Evolutionary conservation across 2,888 invertebrate genomes (phyloP), one percentile per base, ranked within the genome.

Genomic region (Clepsis dumicolana): DNA sequence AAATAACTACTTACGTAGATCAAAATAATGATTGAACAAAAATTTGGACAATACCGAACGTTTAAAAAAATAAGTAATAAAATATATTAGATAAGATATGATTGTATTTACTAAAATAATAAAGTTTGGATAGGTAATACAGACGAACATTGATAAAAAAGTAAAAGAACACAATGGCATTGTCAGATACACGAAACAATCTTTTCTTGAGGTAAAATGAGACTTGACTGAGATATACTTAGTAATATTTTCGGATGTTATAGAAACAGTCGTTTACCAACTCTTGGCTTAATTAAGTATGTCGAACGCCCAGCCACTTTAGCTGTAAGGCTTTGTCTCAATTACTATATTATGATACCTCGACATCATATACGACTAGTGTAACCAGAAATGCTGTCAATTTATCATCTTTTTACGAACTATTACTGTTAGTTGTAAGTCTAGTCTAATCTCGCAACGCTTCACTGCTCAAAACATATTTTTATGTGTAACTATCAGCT

Each of bases 321-420:
- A 85, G 84, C 72, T 72, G 59, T 85, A 86, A 88, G 86, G 89
- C 89, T 90, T 90, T 73, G 80, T 88, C 86, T 90, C 90, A 89
- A 90, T 89, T 88, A 90, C 74, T 86, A 86, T 81, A 79, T 77
- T 83, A 74, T 83, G 63, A 63, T 68, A 68, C 68, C 68, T 68
- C 68, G 63, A 84, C 82, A 84, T 79, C 77, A 83, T 85, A 85
- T 84, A 85, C 84, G 82, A 87, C 82, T 91, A 91, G 85, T 84
- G 70, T 87, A 80, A 90, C 80, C 85, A 84, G 35, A 79, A 91
- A 90, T 85, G 86, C 92, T 90, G 93, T 93, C 93, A 93, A 93
- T 92, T 93, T 88, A 79, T 86, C 86, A 86, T 90, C 88, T 90
- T 86, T 88, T 85, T 86, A 88, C 75, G 80, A 85, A 80, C 88